Percentiles rank a stretch among this genome's conserved stretches.
Conservation (phyloP, 2,113 vertebrate species). For the Albula goreensis region DNA sequence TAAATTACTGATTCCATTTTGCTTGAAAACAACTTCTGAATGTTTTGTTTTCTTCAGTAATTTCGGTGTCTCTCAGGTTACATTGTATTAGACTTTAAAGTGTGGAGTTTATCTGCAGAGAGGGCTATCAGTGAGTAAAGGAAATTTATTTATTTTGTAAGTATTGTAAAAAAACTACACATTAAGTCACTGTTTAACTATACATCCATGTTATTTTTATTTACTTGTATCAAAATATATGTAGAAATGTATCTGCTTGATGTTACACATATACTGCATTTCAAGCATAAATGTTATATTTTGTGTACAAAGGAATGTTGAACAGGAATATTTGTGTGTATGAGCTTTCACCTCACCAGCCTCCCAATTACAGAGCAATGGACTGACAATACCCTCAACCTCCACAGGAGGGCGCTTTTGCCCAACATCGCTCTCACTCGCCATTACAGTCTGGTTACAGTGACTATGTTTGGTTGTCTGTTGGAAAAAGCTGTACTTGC, state of each 20-base stretch:
- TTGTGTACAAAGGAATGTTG: background rate
- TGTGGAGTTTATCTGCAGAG: background rate
- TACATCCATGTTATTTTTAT: slow-evolving; percentile 22
- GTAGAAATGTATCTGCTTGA: slow-evolving; percentile 39
- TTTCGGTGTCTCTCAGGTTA: background rate
- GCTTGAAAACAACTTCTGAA: background rate
- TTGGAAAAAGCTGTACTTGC: background rate
- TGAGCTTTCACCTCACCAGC: background rate
- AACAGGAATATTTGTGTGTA: background rate
- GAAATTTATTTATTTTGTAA: slow-evolving; percentile 1
- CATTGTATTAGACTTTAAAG: background rate
- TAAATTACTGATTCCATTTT: background rate
- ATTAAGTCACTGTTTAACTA: background rate
- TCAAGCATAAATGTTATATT: background rate
- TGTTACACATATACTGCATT: background rate
- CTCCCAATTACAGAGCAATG: slow-evolving; percentile 37
- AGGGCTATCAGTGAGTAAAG: background rate
- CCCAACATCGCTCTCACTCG: slow-evolving; percentile 42
- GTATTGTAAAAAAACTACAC: slow-evolving; percentile 5
- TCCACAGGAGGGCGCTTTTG: slow-evolving; percentile 57
- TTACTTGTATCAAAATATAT: slow-evolving; percentile 54
- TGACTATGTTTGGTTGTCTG: background rate
- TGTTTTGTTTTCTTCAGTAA: background rate
- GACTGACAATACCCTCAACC: slow-evolving; percentile 43
- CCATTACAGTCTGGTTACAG: background rate